Evolutionary conservation across 2,113 vertebrate genomes (phyloP), one percentile per base, ranked within the genome.

Genomic region (Mungos mungo): DNA sequence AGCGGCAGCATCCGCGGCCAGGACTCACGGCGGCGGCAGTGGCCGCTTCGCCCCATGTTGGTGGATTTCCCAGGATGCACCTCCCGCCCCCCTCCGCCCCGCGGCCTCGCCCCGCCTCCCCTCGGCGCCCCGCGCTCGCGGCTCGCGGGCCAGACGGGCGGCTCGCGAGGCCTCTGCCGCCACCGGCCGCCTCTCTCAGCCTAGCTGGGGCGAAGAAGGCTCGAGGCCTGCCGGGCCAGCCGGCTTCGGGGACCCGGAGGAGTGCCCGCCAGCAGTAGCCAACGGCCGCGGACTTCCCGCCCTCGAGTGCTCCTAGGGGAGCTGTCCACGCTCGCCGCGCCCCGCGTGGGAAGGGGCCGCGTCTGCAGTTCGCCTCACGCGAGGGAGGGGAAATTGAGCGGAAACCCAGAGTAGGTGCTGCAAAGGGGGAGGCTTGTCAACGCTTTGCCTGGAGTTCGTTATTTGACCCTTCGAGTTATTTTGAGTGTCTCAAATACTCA

Each of bases 51-150:
- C 98, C 99, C 99, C 99, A 99, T 99, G 98, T 99, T 99, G 98
- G 88, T 98, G 97, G 96, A 98, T 98, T 99, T 99, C 99, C 99
- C 99, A 99, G 98, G 98, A 99, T 99, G 99, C 99, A 99, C 98
- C 97, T 96, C 97, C 97, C 95, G 93, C 95, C 95, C 97, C 97
- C 96, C 98, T 94, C 97, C 94, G 95, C 97, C 94, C 96, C 95
- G 88, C 97, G 93, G 92, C 94, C 94, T 83, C 95, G 96, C 97
- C 97, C 97, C 98, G 95, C 97, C 96, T 92, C 95, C 74, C 82
- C 54, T 47, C 57, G 16, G 89, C 86, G 90, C 97, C 97, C 96
- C 86, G 95, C 92, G 96, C 94, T 72, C n/a, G 35, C 66, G 0
- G 96, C 88, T 71, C 68, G 7, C 60, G 83, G 88, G 92, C 69